Evolutionary conservation across 2,797 vertebrate genomes (phyloP).

Genomic region (Capromys pilorides): DNA sequence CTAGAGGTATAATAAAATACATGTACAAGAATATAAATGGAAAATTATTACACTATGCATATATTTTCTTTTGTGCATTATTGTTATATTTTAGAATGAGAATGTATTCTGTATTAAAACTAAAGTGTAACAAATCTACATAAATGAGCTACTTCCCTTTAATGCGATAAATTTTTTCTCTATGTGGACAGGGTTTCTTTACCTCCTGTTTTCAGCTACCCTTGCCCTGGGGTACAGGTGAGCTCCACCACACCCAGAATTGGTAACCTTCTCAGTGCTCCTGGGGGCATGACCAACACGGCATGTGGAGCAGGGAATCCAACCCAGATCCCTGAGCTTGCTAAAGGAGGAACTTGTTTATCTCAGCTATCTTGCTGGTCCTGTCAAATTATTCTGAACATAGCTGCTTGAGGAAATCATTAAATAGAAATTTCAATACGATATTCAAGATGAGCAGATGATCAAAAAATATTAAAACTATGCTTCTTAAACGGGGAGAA

Average conservation of each 20-base stretch:
- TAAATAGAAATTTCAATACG: conserved; percentile 64
- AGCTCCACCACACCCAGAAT: no score
- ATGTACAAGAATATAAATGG: not conserved
- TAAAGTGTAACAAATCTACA: not conserved
- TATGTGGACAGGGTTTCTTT: not conserved
- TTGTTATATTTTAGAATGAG: conserved; percentile 14
- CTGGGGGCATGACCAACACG: no score
- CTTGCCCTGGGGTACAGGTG: no score
- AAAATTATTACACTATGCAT: not conserved
- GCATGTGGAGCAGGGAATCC: no score
- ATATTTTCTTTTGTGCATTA: not conserved
- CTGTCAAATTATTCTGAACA: not conserved
- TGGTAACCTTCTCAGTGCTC: no score
- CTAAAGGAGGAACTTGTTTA: no score
- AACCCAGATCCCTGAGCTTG: no score
- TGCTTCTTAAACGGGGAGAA: conserved; percentile 62
- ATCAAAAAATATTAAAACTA: conserved; percentile 67
- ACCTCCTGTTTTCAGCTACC: no score
- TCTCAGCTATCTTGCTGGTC: no score
- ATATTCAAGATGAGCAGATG: conserved; percentile 38
- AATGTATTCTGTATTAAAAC: not conserved
- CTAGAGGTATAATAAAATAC: not conserved
- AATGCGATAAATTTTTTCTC: not conserved
- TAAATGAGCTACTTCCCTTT: not conserved
- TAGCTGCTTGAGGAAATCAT: not conserved